Percentiles rank a stretch among this genome's conserved stretches.
phyloP scores from a whole-genome alignment of 2,888 invertebrate species.

The Tortricodes alternella region DNA sequence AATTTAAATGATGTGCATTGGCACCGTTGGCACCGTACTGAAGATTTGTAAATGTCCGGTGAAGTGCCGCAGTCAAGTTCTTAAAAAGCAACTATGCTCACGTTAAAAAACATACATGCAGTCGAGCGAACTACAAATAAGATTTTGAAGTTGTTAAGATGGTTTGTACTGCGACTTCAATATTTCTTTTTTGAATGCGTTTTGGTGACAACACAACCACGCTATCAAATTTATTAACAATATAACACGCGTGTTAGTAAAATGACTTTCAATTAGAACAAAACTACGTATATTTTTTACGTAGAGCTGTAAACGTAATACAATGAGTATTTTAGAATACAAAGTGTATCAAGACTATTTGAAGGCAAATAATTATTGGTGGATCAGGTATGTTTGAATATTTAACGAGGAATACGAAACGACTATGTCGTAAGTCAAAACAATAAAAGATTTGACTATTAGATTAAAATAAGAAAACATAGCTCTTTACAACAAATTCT shows the following conservation, averaged over 20 bases:
- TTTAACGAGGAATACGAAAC: not conserved
- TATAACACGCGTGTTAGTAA: not conserved
- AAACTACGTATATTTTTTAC: slow-evolving; percentile 19
- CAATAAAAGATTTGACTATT: not conserved
- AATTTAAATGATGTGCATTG: slow-evolving; percentile 52
- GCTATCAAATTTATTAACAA: not conserved
- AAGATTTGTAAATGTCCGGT: slow-evolving; percentile 9
- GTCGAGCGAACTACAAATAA: not conserved
- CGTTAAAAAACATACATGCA: not conserved
- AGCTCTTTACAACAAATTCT: not conserved
- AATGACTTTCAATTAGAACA: slow-evolving; percentile 6
- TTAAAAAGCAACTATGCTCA: not conserved
- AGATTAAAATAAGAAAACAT: not conserved
- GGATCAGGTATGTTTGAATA: no score
- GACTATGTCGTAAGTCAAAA: no score
- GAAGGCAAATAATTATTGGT: not conserved
- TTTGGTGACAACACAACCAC: not conserved
- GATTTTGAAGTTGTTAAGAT: no score
- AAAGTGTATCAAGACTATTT: slow-evolving; percentile 9
- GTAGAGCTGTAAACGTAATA: slow-evolving; percentile 24
- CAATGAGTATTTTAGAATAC: slow-evolving; percentile 30
- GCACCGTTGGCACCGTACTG: slow-evolving; percentile 39
- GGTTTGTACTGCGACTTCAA: no score
- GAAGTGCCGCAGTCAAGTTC: not conserved
- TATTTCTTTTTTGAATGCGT: not conserved